Base-by-base conservation (phyloP, 1,140 invertebrate genomes). In the Lepidotrigona ventralis region DNA sequence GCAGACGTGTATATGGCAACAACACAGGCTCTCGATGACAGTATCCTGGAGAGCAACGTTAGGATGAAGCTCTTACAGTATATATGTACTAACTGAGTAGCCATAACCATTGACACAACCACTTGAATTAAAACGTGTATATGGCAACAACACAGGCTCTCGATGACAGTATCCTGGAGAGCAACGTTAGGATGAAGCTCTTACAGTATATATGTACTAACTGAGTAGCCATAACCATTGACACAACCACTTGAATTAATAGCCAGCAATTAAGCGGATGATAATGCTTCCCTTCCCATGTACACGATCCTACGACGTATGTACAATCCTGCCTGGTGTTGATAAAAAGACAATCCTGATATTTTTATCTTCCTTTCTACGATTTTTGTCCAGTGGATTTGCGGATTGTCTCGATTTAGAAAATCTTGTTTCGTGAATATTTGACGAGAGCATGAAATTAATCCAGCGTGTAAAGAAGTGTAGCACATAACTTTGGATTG, bases 151-250 rank as follows among this genome's bases (percentile, higher is more conserved):
- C 60, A 63, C 63, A 23, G 81, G 15, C 54, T 33, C 69, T 64
- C 69, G 77, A 77, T 83, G 69, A 83, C 69, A 83, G 53, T 58
- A 19, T 60, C 69, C 69, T 64, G 26, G 68, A 60, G 68, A 60
- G 56, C 39, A 79, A 83, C 79, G 73, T 83, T 68, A 78, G 82
- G 82, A 79, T 79, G 82, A 79, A 79, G 60, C 82, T 83, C 82
- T 83, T 79, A 79, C 68, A 21, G 81, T 26, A 75, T 46, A 66
- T 33, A 75, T 46, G 33, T 33, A 60, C 26, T 19, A 17, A 17
- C 39, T 63, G 29, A 54, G n/a, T 26, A 79, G 69, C 76, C 58
- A 79, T 83, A 79, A 71, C 60, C 60, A 83, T 83, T 83, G 82
- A 79, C 69, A 71, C 77, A 73, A 58, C n/a, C 77, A 83, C 60